phyloP scores from a whole-genome alignment of 2,113 vertebrate genomes.

The Bathybates hornii region DNA sequence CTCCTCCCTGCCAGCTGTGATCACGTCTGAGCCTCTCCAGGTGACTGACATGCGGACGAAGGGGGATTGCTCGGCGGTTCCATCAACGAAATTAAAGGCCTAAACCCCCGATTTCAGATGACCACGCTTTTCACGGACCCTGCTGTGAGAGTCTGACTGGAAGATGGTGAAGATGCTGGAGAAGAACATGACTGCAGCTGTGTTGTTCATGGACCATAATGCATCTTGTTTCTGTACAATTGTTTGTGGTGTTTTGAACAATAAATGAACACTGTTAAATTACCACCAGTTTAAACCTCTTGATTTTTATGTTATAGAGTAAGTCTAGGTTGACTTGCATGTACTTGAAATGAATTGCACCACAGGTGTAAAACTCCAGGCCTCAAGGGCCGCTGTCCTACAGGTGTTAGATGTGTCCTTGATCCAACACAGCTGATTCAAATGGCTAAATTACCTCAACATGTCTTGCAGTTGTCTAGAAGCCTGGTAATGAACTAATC shows the following conservation, averaged over 20 bases:
- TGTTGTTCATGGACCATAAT: constrained; percentile 46
- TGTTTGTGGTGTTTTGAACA: constrained; percentile 48
- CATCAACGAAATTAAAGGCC: not conserved
- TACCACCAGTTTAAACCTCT: not conserved
- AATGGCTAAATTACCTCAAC: not conserved
- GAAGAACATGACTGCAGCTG: constrained; percentile 18
- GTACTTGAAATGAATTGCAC: not conserved
- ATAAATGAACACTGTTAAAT: constrained; percentile 51
- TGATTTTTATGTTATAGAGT: not conserved
- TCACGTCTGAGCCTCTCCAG: not conserved
- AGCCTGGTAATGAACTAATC: not conserved
- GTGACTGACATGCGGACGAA: not conserved
- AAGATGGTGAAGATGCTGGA: constrained; percentile 20
- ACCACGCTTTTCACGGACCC: not conserved
- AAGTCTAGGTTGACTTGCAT: not conserved
- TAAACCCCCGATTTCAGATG: not conserved
- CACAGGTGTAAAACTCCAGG: not conserved
- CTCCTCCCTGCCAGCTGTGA: constrained; percentile 23
- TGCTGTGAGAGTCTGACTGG: not conserved
- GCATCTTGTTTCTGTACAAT: constrained; percentile 18
- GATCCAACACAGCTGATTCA: not conserved
- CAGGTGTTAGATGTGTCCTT: not conserved
- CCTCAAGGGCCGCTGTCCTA: not conserved
- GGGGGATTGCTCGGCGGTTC: not conserved
- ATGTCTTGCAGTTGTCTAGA: not conserved